Percentiles rank a stretch among this genome's conserved stretches.
Evolutionary conservation across 2,888 invertebrate species (phyloP).

Genomic region (Cerastis rubricosa): DNA sequence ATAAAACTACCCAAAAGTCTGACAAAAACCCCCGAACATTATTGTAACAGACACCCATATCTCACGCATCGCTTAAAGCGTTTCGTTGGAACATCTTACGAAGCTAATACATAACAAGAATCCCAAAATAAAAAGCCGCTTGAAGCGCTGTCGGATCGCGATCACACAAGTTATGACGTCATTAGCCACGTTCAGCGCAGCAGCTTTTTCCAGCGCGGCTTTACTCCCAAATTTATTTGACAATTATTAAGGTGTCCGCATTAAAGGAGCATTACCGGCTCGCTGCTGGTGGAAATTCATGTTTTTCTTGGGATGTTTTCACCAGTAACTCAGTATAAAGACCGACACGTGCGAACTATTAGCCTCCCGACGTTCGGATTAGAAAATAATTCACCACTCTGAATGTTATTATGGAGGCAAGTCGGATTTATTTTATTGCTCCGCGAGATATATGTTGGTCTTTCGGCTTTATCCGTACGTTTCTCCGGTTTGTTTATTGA

Average conservation of each 20-base stretch:
- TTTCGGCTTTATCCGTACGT: constrained; percentile 86
- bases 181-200: constrained; percentile 82
- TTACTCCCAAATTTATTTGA: constrained; percentile 86
- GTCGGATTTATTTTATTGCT: constrained; percentile 90
- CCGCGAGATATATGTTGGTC: constrained; percentile 85
- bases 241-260: constrained; percentile 85
- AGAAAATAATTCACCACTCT: constrained; percentile 90
- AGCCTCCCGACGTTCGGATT: constrained; percentile 88
- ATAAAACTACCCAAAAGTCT: constrained; percentile 28
- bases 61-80: constrained; percentile 62
- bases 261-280: constrained; percentile 84
- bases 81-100: constrained; percentile 51
- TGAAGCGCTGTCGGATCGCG: constrained; percentile 70
- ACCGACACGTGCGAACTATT: constrained; percentile 90
- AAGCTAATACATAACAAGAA: constrained; percentile 61
- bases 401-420: constrained; percentile 89
- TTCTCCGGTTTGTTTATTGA: constrained; percentile 87
- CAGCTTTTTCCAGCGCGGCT: constrained; percentile 81
- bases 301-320: constrained; percentile 90
- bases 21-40: constrained; percentile 46
- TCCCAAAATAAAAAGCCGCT: constrained; percentile 68
- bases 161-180: constrained; percentile 82
- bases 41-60: constrained; percentile 56
- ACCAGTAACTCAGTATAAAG: constrained; percentile 85
- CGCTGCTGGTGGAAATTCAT: constrained; percentile 84